Evolutionary conservation across 2,888 invertebrate genomes (phyloP), one percentile per base, ranked within the genome.

Genomic region (Ochlodes sylvanus): DNA sequence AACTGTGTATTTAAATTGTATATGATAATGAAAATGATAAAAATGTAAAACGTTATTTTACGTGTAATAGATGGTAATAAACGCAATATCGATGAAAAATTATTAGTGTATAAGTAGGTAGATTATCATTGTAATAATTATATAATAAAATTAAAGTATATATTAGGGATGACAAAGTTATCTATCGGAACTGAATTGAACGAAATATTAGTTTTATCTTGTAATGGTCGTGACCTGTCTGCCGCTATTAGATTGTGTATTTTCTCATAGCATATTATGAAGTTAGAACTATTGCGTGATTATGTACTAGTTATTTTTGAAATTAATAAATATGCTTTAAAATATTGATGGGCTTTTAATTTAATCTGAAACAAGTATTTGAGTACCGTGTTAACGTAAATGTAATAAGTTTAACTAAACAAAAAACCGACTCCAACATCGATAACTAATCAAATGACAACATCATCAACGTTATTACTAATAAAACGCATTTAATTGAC

Each of bases 261-360:
- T 87, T 86, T 89, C 85, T 89, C 86, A 89, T 90, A 89, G 87
- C 83, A 83, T 90, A 87, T 87, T 83, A 85, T 88, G 80, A 86
- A 87, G 80, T 82, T 88, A 88, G 87, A 84, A 83, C 86, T 88
- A 87, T 78, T 83, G 90, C 84, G 90, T 92, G 90, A 88, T 89
- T 88, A 89, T 85, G 84, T 89, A 89, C 85, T 91, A 89, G 89
- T 86, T 90, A 89, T 90, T 90, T 91, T 92, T 90, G 87, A 91
- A 91, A 89, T 89, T 87, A 92, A 90, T 90, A 90, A 92, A 85
- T 88, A 86, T 79, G 88, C 89, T 90, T 90, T 86, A 87, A 90
- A 91, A 83, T 50, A 19, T 19, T 19, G 3, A 50, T 50, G 50
- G 44, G 10, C 12, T 50, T 50, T 50, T 12, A 50, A 19, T 50